Conservation (phyloP, 2,888 invertebrate genomes). For the Thecophora atra region DNA sequence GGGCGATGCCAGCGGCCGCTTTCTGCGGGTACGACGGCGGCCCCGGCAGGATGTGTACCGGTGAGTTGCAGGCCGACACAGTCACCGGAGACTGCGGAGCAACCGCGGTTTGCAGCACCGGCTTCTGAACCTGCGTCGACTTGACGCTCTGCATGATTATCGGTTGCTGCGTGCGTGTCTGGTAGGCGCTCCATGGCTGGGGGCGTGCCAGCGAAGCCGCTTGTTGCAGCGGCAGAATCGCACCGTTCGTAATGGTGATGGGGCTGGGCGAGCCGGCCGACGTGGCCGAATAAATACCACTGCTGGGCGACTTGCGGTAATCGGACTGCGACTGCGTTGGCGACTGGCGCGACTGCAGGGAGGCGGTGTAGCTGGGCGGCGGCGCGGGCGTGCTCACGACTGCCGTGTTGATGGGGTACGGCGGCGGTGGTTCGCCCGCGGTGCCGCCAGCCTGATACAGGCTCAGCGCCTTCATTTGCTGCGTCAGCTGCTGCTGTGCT, state of each 20-base stretch:
- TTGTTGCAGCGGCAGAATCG: constrained; percentile 67
- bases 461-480: constrained; percentile 87
- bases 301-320: constrained; percentile 85
- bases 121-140: constrained; percentile 95
- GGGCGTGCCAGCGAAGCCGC: constrained; percentile 71
- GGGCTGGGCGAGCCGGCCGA: constrained; percentile 87
- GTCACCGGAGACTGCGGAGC: constrained; percentile 85
- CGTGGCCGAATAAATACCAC: constrained; percentile 86
- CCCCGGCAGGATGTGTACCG: constrained; percentile 68
- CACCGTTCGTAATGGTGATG: constrained; percentile 74
- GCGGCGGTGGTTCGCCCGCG: constrained; percentile 77
- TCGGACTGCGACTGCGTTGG: constrained; percentile 82
- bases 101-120: constrained; percentile 92
- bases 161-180: constrained; percentile 89
- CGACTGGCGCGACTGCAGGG: constrained; percentile 87
- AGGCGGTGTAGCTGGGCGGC: constrained; percentile 84
- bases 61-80: constrained; percentile 67
- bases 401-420: constrained; percentile 73
- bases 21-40: constrained; percentile 88
- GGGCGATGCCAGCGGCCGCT: constrained; percentile 61
- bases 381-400: constrained; percentile 59
- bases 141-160: constrained; percentile 97
- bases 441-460: constrained; percentile 75
- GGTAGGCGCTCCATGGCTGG: constrained; percentile 81
- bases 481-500: constrained; percentile 87